Evolutionary conservation across 2,113 vertebrate genomes (phyloP), one percentile per base, ranked within the genome.

Genomic region (Atlantisia rogersi): DNA sequence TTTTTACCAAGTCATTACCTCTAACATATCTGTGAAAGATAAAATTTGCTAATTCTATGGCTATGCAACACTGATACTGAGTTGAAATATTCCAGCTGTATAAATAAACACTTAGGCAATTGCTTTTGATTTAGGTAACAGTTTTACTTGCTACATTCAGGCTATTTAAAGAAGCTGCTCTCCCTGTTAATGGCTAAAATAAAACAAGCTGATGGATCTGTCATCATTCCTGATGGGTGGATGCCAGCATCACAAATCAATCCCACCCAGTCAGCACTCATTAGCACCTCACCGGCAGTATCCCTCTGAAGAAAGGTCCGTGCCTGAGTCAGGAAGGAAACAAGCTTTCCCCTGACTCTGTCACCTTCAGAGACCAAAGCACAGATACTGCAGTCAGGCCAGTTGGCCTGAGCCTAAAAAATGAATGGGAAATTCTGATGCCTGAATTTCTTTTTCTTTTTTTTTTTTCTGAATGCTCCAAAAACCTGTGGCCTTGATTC

Each of bases 51-150:
- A 58, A 39, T 67, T 59, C 39, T 28, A 55, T 16, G 25, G 18
- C 28, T 62, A n/a, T 29, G 6, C 40, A 83, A 55, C 60, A 37
- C 42, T 68, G 70, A 85, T 48, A 89, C 18, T 12, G 60, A 85
- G 21, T 68, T 77, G 48, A 95, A 93, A 25, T 55, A 62, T 77
- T 71, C 42, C 97, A 97, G 95, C 90, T 97, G 90, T 90, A 95
- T 68, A 95, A 95, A 96, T 53, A 95, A 87, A 94, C 85, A 79
- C 37, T 84, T 67, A 79, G 64, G 58, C 32, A 75, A 93, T 88
- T 82, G 82, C 69, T 97, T 97, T 94, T 85, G 50, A 85, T 77
- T 94, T 91, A 78, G 86, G 76, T 53, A 95, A 86, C 55, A 92
- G 89, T 93, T 95, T 92, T 73, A 83, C 88, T 96, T 88, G 77